phyloP scores from a whole-genome alignment of 1,140 invertebrate genomes.

The Aplysia californica region DNA sequence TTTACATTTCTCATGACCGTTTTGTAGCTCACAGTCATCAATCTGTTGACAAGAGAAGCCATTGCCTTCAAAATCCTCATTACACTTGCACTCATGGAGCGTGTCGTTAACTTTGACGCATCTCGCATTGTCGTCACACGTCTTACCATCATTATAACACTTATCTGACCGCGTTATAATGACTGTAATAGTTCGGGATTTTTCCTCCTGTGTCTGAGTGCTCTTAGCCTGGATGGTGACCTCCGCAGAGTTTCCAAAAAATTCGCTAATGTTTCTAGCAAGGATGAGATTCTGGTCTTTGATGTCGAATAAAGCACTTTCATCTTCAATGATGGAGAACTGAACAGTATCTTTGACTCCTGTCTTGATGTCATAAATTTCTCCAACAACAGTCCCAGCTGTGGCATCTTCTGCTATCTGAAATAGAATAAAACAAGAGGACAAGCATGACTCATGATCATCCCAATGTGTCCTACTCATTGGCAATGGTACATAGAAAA shows the following conservation, averaged over 20 bases:
- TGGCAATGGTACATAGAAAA: too few relatives aligned
- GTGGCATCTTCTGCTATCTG: neutral
- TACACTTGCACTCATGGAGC: constrained; percentile 79
- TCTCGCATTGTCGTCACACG: constrained; percentile 43
- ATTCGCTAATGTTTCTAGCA: constrained; percentile 28
- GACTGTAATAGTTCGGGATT: constrained; percentile 32
- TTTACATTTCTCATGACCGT: constrained; percentile 9
- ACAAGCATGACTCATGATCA: too few relatives aligned
- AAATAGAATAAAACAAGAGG: too few relatives aligned
- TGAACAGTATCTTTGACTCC: neutral
- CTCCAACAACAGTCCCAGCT: neutral
- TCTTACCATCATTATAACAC: constrained; percentile 33
- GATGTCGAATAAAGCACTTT: constrained; percentile 32
- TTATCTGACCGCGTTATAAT: constrained; percentile 37
- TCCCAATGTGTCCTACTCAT: too few relatives aligned
- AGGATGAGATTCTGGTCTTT: constrained; percentile 41
- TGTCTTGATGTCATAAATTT: neutral
- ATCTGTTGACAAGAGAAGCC: constrained; percentile 57
- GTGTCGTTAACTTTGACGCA: constrained; percentile 37
- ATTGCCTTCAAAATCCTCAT: constrained; percentile 83
- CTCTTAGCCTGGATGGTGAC: constrained; percentile 41
- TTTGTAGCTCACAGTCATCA: constrained; percentile 1
- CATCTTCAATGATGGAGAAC: neutral
- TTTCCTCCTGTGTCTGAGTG: constrained; percentile 33
- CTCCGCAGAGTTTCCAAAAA: constrained; percentile 33